phyloP scores from a whole-genome alignment of 2,797 vertebrate genomes.

The Spinibarbus caldwelli region DNA sequence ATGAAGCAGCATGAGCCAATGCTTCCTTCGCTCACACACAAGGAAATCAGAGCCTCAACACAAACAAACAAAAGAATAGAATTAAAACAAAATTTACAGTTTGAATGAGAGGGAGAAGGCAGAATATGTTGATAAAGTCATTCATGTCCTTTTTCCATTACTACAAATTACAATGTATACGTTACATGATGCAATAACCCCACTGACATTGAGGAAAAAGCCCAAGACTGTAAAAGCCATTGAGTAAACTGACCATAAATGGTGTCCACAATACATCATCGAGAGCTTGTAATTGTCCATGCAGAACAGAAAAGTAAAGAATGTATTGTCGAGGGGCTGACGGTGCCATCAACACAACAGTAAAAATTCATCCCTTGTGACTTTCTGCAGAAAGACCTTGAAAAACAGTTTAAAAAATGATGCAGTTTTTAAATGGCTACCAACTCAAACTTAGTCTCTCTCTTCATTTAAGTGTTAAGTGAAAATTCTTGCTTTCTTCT shows the following conservation, averaged over 20 bases:
- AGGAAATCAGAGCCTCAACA: slow-evolving; percentile 57
- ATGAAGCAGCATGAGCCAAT: slow-evolving; percentile 56
- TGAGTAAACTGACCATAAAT: slow-evolving; percentile 71
- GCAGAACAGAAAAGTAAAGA: slow-evolving; percentile 81
- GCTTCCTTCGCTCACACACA: slow-evolving; percentile 51
- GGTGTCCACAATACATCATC: slow-evolving; percentile 68
- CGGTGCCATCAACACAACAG: slow-evolving; percentile 78
- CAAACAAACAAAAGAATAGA: slow-evolving; percentile 61
- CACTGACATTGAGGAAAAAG: slow-evolving; percentile 54
- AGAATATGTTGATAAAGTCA: slow-evolving; percentile 51
- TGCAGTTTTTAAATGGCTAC: slow-evolving; percentile 74
- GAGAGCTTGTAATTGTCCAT: slow-evolving; percentile 81
- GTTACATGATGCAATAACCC: slow-evolving; percentile 63
- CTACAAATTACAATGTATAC: slow-evolving; percentile 71
- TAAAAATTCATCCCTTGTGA: slow-evolving; percentile 81
- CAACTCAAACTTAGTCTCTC: slow-evolving; percentile 75
- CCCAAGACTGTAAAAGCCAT: slow-evolving; percentile 67
- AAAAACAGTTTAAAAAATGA: slow-evolving; percentile 70
- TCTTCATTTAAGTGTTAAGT: slow-evolving; percentile 71
- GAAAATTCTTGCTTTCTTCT: slow-evolving; percentile 69
- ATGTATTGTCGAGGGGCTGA: slow-evolving; percentile 79
- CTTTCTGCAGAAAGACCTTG: slow-evolving; percentile 71
- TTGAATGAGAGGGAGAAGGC: slow-evolving; percentile 68
- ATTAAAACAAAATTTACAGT: slow-evolving; percentile 71
- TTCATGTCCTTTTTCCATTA: slow-evolving; percentile 55